A percentile compares a stretch with the other conserved stretches of the same genome.
phyloP scores from a whole-genome alignment of 35 echinoderm and acorn worm genomes.

The Anneissia japonica region DNA sequence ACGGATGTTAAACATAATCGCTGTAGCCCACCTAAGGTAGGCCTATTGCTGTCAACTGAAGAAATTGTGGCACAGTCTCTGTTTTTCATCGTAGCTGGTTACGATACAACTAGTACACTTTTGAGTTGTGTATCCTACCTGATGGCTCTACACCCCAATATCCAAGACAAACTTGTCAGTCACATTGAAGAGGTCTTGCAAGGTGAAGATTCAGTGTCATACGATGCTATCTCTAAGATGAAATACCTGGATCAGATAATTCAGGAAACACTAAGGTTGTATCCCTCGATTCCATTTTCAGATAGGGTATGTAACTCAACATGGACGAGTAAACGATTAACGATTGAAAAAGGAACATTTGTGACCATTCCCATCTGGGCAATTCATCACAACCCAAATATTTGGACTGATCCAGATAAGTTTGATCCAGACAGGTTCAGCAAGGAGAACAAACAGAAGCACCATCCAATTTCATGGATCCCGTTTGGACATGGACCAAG shows the following conservation, averaged over 20 bases:
- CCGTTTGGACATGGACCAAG: slow-evolving; percentile 48
- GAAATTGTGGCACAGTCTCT: background rate
- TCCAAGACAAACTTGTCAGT: background rate
- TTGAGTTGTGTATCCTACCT: background rate
- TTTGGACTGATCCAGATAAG: slow-evolving; percentile 38
- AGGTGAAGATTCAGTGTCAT: background rate
- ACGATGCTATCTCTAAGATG: background rate
- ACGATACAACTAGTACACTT: background rate
- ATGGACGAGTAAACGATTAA: background rate
- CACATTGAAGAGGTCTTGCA: background rate
- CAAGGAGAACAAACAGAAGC: slow-evolving; percentile 29
- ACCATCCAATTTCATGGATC: slow-evolving; percentile 28
- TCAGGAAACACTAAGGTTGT: slow-evolving; percentile 30
- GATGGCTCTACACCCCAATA: background rate
- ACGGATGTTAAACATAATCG: too few relatives aligned
- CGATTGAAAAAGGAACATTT: background rate
- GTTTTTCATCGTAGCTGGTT: background rate
- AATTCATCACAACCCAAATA: slow-evolving; percentile 23
- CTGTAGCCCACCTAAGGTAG: too few relatives aligned
- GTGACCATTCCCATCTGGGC: slow-evolving; percentile 2
- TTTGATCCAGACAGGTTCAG: slow-evolving; percentile 8
- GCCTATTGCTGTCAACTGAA: too few relatives aligned
- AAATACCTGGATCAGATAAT: slow-evolving; percentile 28
- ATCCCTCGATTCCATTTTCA: slow-evolving; percentile 7
- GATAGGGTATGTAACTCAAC: slow-evolving; percentile 23